Evolutionary conservation across 2,888 invertebrate species (phyloP), one percentile per base, ranked within the genome.

Genomic region (Lampropteryx suffumata): DNA sequence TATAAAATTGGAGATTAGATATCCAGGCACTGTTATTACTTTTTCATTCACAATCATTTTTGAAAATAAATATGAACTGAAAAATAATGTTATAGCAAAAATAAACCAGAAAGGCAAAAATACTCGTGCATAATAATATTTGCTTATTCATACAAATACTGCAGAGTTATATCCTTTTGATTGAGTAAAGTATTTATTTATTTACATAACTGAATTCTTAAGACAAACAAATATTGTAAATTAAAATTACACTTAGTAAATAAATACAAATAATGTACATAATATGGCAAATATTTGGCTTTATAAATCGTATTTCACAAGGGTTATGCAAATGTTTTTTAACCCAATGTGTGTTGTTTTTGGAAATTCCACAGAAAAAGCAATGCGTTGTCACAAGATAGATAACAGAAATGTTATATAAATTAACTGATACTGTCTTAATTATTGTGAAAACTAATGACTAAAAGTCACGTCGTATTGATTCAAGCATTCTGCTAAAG

Each of bases 221-320:
- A 40, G 62, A 57, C 9, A 33, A 42, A 65, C 64, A 78, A 70
- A 65, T 63, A 78, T 69, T 69, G 61, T 65, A 73, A 78, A 74
- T 66, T 71, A 76, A 70, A 71, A 63, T 71, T 79, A 78, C 71
- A 76, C 72, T 76, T 74, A 77, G 50, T 70, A 76, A 82, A 84
- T 79, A 84, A 84, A 84, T 79, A 84, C 73, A 79, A 84, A 79
- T 79, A 79, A 82, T 80, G 76, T 83, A 84, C 76, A 84, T 82
- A 71, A 82, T 61, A 62, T 89, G 89, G 89, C 89, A 89, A 89
- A 86, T 88, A 86, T 89, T 90, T 89, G 89, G 89, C 89, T 88
- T 86, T 80, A 76, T 79, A 85, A 75, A 76, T 69, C 62, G 69
- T 74, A 74, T 72, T 67, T 74, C 73, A 71, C 72, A 71, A 68